These are phyloP conservation scores for Mactra quadrangularis DNA, from an alignment of 1,140 invertebrate genomes.

Conservation along the genomic window DNA sequence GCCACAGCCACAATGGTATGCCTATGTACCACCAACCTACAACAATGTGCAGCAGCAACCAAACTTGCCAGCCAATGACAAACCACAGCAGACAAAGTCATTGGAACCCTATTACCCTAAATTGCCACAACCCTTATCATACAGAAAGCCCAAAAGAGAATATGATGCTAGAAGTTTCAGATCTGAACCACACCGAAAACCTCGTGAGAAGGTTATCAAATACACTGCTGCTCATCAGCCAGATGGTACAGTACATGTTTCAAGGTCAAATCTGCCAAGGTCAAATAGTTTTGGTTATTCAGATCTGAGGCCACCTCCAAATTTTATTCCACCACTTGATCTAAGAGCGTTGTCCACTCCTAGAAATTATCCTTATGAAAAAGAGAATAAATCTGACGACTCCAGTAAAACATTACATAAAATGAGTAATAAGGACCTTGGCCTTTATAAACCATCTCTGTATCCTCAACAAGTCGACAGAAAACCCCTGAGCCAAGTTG, in stretches of 20 bases:
- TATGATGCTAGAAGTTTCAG: slow-evolving; percentile 13
- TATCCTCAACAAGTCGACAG: background rate
- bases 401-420: background rate
- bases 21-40: background rate
- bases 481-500: slow-evolving; percentile 32
- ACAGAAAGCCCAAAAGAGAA: background rate
- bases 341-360: slow-evolving; percentile 46
- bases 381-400: background rate
- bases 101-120: background rate
- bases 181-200: slow-evolving; percentile 29
- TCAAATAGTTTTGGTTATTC: slow-evolving; percentile 32
- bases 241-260: slow-evolving; percentile 43
- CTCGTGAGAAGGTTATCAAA: slow-evolving; percentile 29
- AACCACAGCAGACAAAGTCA: background rate
- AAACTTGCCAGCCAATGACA: background rate
- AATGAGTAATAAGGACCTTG: background rate
- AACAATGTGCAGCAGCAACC: slow-evolving; percentile 9
- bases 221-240: slow-evolving; percentile 42
- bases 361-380: background rate
- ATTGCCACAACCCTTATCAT: too few species aligned
- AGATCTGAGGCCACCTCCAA: slow-evolving; percentile 19
- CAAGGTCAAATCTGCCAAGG: slow-evolving; percentile 15
- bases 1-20: too few species aligned
- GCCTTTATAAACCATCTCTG: background rate
- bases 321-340: slow-evolving; percentile 63